These are phyloP conservation scores for Hippocampus zosterae DNA, from an alignment of 2,113 vertebrate genomes.

Conservation along the genomic window DNA sequence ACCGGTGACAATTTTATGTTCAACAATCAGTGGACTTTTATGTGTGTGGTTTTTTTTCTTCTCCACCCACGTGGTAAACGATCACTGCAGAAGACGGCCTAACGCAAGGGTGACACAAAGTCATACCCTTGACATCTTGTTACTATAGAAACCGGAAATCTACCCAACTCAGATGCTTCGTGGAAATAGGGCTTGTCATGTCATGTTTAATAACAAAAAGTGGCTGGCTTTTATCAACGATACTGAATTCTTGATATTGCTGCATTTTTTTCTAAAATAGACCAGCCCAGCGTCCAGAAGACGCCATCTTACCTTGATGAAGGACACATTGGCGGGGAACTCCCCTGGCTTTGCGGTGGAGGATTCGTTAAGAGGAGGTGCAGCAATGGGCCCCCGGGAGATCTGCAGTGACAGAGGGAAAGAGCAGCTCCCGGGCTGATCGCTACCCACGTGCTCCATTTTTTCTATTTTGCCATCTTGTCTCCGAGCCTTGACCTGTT, in stretches of 20 bases:
- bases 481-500: conserved; percentile 30
- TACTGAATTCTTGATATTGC: too few relatives aligned
- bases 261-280: background rate
- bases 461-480: conserved; percentile 25
- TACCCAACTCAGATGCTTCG: too few relatives aligned
- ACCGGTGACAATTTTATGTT: too few relatives aligned
- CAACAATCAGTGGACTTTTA: too few relatives aligned
- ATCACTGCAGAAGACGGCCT: too few relatives aligned
- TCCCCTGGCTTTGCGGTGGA: conserved; percentile 54
- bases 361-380: conserved; percentile 73
- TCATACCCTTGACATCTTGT: too few relatives aligned
- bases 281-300: background rate
- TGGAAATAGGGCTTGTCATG: background rate
- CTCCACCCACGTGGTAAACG: too few relatives aligned
- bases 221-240: too few relatives aligned
- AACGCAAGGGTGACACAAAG: too few relatives aligned
- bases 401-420: conserved; percentile 83
- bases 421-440: conserved; percentile 44
- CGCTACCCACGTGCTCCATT: conserved; percentile 32
- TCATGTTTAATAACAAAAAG: background rate
- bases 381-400: conserved; percentile 85
- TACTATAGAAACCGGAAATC: too few relatives aligned
- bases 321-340: conserved; percentile 88
- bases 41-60: too few relatives aligned
- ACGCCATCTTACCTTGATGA: conserved; percentile 77